Evolutionary conservation across 2,797 vertebrate genomes (phyloP).

Genomic region (Premnoplex brunnescens): DNA sequence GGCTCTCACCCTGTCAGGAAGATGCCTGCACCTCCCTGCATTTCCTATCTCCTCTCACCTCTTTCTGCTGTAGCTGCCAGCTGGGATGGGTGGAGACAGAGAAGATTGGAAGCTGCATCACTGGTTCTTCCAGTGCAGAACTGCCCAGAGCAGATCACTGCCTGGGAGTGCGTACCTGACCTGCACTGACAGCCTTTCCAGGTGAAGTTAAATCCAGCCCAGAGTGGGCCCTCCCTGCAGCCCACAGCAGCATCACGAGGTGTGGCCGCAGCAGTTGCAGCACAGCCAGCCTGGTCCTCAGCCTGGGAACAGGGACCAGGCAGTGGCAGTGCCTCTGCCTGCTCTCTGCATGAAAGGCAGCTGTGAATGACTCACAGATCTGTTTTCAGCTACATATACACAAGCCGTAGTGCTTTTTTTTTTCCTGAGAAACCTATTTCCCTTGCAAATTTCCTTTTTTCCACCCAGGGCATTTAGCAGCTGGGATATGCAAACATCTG

Average conservation of each 20-base stretch:
- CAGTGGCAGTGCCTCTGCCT: background rate
- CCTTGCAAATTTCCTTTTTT: background rate
- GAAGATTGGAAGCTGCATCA: background rate
- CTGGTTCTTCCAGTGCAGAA: background rate
- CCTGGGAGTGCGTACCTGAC: background rate
- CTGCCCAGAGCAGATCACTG: background rate
- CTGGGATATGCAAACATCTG: background rate
- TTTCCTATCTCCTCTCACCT: background rate
- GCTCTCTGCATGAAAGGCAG: background rate
- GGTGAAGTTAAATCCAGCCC: background rate
- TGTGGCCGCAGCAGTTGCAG: background rate
- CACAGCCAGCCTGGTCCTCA: background rate
- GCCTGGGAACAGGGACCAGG: background rate
- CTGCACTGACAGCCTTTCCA: background rate
- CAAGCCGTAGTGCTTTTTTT: accelerated
- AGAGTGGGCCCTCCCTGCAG: background rate
- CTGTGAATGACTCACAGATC: background rate
- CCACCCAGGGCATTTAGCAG: background rate
- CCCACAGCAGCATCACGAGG: accelerated
- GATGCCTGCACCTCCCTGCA: background rate
- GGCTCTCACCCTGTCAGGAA: background rate
- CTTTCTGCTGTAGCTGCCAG: background rate
- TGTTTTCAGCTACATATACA: background rate
- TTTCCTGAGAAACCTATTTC: background rate
- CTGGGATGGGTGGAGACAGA: background rate